Evolutionary conservation across 2,888 invertebrate genomes (phyloP), one percentile per base, ranked within the genome.

Genomic region (Hypolimnas misippus): DNA sequence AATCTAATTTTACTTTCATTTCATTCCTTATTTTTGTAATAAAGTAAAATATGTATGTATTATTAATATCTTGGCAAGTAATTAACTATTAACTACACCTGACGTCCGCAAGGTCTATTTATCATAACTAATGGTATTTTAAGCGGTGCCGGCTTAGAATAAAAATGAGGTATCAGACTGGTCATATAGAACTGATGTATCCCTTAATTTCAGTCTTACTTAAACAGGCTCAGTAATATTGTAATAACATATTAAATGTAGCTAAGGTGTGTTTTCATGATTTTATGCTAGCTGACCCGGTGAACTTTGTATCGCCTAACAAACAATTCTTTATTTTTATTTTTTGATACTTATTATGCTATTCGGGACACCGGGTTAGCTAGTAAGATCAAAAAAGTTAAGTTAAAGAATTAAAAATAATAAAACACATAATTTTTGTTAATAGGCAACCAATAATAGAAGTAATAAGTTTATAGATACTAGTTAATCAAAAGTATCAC

Each of bases 21-120:
- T 3, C 12, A 3, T 19, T 4, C 1, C 19, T 17, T 44, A 44
- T 44, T 44, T 44, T 21, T 16, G 6, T 42, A 17, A 42, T 42
- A 42, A 17, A 42, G 10, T 17, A 16, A 16, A 2, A 0, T 3
- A 12, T 19, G 44, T n/a, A n/a, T n/a, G n/a, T n/a, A n/a, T n/a
- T 44, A 12, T 10, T 19, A 44, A 19, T 5, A 44, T 44, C 12
- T 19, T 44, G 12, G 21, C 44, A 44, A 29, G 46, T 51, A 52
- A 60, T 63, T 60, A 60, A 38, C 61, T 61, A 61, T 64, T 61
- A 49, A 44, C 61, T 29, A 61, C 64, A 64, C 64, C 64, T 61
- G 64, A 56, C 57, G 64, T 61, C 38, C 40, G 31, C 53, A 10
- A 31, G 21, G 31, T 46, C 64, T 64, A 64, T 64, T 64, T 52